These are phyloP conservation scores for Zaprionus ghesquierei DNA, from an alignment of 1,140 invertebrate species.

Conservation along the genomic window DNA sequence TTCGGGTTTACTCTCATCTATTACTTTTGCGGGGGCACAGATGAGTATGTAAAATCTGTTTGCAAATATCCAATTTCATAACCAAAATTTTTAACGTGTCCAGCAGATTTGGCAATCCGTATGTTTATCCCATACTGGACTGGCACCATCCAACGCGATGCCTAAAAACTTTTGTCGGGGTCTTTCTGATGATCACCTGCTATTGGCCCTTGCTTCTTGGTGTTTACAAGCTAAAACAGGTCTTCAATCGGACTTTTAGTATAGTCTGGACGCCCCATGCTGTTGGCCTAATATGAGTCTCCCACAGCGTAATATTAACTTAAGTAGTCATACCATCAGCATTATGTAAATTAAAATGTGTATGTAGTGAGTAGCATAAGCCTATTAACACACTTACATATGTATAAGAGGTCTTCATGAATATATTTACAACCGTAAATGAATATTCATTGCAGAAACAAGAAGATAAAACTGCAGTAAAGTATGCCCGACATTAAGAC, in stretches of 20 bases:
- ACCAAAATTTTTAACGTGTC: slow-evolving; percentile 16
- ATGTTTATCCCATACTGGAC: slow-evolving; percentile 88
- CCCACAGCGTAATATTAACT: slow-evolving; percentile 15
- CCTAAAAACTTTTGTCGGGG: slow-evolving; percentile 84
- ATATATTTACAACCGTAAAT: no score
- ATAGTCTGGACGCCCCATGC: slow-evolving; percentile 75
- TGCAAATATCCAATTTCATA: neutral
- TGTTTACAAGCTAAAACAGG: slow-evolving; percentile 60
- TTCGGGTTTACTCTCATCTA: slow-evolving; percentile 88
- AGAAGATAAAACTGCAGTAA: no score
- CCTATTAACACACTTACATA: slow-evolving; percentile 3
- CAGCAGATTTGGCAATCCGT: slow-evolving; percentile 84
- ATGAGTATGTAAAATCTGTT: slow-evolving; percentile 83
- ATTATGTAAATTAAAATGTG: slow-evolving; percentile 30
- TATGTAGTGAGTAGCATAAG: neutral
- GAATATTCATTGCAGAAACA: no score
- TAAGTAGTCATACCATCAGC: slow-evolving; percentile 32
- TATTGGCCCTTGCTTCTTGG: slow-evolving; percentile 63
- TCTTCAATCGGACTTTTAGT: slow-evolving; percentile 70
- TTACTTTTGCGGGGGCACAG: slow-evolving; percentile 87
- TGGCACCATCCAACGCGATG: slow-evolving; percentile 85
- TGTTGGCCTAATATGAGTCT: slow-evolving; percentile 67
- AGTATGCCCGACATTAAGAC: no score
- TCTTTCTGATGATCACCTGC: slow-evolving; percentile 83
- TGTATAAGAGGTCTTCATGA: no score